Evolutionary conservation across 2,113 vertebrate species (phyloP), one percentile per base, ranked within the genome.

Genomic region (Balaeniceps rex): DNA sequence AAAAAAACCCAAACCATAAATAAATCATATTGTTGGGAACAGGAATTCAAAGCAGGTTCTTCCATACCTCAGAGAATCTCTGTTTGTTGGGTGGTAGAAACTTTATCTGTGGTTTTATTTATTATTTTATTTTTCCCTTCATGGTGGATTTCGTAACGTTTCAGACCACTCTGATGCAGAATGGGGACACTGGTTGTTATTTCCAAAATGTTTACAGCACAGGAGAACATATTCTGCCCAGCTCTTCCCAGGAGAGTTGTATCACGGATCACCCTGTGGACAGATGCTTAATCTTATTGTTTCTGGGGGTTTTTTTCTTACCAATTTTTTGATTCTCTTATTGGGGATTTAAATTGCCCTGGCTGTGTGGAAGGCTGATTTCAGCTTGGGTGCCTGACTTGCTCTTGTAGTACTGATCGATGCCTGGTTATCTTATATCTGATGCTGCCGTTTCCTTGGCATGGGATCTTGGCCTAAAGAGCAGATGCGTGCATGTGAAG

Each of bases 391-490:
- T 15, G 12, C 44, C n/a, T 49, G 72, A 33, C 33, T 66, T 72
- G 66, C 52, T 68, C 26, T 31, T 18, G 36, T 5, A 15, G 22
- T 25, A 15, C 40, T 44, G 5, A 42, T 47, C 75, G 34, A 3
- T 75, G 63, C 82, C 92, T 83, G 31, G 4, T 90, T 66, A 19
- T 58, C 72, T 63, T 14, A 1, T 47, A 42, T 16, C 69, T 14
- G 21, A 3, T 4, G n/a, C 55, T 88, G 68, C 83, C 33, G 0
- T 49, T 51, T 68, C 72, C 75, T 34, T 65, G 84, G 60, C 40
- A 0, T 1, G 12, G 8, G 69, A 9, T 71, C 60, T 6, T 47
- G 74, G 65, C 83, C 77, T 7, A 0, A 6, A 8, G 8, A 31
- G 68, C 60, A 68, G 63, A 6, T 55, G 25, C 31, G 44, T 7